Evolutionary conservation across 2,113 vertebrate genomes (phyloP).

Genomic region (Dolichallabes microphthalmus): DNA sequence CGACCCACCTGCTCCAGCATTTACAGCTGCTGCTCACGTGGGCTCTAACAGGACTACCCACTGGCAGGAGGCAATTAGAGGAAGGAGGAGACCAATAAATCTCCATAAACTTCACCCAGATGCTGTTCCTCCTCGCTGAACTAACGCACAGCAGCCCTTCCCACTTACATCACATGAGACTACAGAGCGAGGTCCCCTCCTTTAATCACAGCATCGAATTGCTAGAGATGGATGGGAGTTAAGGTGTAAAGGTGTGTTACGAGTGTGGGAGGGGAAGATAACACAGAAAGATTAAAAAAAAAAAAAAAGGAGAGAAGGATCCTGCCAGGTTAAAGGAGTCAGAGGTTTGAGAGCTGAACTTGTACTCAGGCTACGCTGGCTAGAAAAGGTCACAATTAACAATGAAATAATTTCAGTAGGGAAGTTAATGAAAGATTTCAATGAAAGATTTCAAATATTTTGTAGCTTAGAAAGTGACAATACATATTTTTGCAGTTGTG

Average conservation of each 20-base stretch:
- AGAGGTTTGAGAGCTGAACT: constrained; percentile 9
- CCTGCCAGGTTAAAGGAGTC: not conserved
- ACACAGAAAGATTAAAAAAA: not conserved
- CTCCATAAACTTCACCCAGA: constrained; percentile 77
- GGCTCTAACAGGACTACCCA: constrained; percentile 69
- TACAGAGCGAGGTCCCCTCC: constrained; percentile 32
- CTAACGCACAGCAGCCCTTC: constrained; percentile 58
- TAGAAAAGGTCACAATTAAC: not conserved
- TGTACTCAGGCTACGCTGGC: not conserved
- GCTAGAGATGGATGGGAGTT: constrained; percentile 27
- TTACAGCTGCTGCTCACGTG: constrained; percentile 56
- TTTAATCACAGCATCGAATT: constrained; percentile 45
- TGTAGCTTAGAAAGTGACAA: not conserved
- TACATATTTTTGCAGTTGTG: not conserved
- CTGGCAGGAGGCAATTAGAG: constrained; percentile 74
- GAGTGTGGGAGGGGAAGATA: not conserved
- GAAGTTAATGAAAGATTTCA: not conserved
- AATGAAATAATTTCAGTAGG: not conserved
- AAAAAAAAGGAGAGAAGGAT: not conserved
- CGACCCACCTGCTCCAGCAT: constrained; percentile 72
- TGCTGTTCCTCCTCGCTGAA: constrained; percentile 64
- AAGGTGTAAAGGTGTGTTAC: constrained; percentile 9
- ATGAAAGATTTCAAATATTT: not conserved
- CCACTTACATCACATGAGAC: constrained; percentile 21
- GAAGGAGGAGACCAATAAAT: constrained; percentile 74